Percentiles rank a stretch among this genome's conserved stretches.
These are phyloP conservation scores for Tychaedon coryphoeus DNA, from an alignment of 2,113 vertebrate genomes.

Conservation along the genomic window DNA sequence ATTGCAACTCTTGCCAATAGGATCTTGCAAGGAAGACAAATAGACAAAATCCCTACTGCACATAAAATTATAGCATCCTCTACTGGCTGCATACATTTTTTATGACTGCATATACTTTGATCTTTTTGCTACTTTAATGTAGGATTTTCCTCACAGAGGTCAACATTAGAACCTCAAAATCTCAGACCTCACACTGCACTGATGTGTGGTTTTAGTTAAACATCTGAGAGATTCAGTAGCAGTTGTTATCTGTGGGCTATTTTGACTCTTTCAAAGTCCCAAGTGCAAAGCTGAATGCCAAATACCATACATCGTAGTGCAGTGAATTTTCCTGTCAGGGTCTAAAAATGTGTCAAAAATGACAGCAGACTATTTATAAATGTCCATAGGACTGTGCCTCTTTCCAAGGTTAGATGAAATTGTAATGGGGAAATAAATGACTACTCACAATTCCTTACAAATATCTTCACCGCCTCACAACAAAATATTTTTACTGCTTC, in stretches of 20 bases:
- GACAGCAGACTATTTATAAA: not conserved
- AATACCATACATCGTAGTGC: not conserved
- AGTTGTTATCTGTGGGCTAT: not conserved
- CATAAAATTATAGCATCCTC: not conserved
- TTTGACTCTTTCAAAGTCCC: not conserved
- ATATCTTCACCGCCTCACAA: not conserved
- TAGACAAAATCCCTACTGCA: not conserved
- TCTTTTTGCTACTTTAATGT: not conserved
- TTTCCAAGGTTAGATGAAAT: not conserved
- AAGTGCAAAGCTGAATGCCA: not conserved
- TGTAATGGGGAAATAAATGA: not conserved
- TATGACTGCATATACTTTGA: not conserved
- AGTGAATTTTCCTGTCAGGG: not conserved
- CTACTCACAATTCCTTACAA: not conserved
- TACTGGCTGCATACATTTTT: not conserved
- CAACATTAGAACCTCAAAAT: not conserved
- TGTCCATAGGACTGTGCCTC: not conserved
- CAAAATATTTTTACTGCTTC: not conserved
- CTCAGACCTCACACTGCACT: not conserved
- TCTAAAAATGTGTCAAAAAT: not conserved
- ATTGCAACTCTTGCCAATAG: not conserved
- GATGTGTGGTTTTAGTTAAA: not conserved
- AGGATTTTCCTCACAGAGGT: not conserved
- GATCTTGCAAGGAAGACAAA: not conserved
- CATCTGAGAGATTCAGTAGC: not conserved